These are phyloP conservation scores for Heliconius hewitsoni DNA, from an alignment of 1,140 invertebrate species.

Conservation along the genomic window DNA sequence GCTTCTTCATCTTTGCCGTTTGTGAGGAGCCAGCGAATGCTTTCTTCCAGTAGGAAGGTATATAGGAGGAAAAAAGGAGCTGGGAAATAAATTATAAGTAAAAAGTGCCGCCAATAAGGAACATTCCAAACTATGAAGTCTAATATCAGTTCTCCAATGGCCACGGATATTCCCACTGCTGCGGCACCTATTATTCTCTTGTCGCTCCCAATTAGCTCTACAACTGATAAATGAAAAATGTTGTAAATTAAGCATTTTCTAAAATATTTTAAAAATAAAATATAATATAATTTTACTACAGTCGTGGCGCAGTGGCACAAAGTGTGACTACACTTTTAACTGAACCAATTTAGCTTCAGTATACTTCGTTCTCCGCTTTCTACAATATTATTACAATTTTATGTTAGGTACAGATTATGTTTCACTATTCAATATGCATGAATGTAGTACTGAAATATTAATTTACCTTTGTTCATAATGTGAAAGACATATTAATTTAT, in stretches of 20 bases:
- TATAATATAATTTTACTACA: no score
- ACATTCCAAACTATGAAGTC: conserved; percentile 33
- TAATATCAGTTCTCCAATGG: conserved; percentile 31
- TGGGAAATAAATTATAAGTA: conserved; percentile 30
- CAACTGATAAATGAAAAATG: conserved; percentile 43
- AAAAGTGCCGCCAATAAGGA: conserved; percentile 32
- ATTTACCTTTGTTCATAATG: no score
- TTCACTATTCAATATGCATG: no score
- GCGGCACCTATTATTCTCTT: conserved; percentile 38
- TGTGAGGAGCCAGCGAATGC: conserved; percentile 81
- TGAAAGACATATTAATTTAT: no score
- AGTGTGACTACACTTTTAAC: no score
- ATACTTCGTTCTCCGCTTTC: no score
- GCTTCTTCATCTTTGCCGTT: conserved; percentile 86
- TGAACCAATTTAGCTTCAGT: no score
- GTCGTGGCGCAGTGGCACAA: no score
- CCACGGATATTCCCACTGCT: conserved; percentile 32
- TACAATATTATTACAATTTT: no score
- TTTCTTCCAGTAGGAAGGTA: conserved; percentile 84
- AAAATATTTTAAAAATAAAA: no score
- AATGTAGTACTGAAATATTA: no score
- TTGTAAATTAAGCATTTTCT: background rate
- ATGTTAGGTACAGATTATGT: no score
- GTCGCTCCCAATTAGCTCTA: conserved; percentile 38
- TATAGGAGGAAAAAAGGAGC: conserved; percentile 28